A percentile compares a stretch with the other conserved stretches of the same genome.
phyloP scores from a whole-genome alignment of 2,888 invertebrate genomes.

The Tetranychus piercei region DNA sequence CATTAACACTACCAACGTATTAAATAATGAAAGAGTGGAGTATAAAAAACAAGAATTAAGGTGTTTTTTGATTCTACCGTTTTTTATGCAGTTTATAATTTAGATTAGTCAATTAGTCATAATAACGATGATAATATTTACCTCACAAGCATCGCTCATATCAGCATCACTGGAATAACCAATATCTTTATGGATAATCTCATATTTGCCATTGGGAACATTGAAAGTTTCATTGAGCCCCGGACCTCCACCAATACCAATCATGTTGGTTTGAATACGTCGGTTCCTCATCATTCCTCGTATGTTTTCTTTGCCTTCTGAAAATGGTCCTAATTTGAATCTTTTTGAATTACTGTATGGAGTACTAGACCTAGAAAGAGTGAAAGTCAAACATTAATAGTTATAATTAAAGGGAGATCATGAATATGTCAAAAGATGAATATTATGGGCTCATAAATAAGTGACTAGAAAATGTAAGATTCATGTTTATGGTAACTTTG shows the following conservation, averaged over 20 bases:
- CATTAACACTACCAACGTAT: too few species aligned
- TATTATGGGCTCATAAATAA: background rate
- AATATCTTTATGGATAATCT: constrained; percentile 22
- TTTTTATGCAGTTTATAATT: too few species aligned
- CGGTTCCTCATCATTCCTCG: constrained; percentile 11
- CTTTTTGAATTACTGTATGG: background rate
- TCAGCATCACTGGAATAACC: constrained; percentile 23
- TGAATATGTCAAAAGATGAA: background rate
- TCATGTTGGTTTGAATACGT: constrained; percentile 15
- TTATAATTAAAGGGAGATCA: background rate
- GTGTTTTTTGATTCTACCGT: too few species aligned
- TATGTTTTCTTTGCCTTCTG: constrained; percentile 10
- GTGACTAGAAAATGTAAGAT: too few species aligned
- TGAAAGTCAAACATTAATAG: background rate
- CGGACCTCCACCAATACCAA: background rate
- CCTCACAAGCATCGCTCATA: constrained; percentile 23
- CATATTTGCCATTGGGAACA: constrained; percentile 13
- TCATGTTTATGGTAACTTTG: too few species aligned
- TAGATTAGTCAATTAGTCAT: too few species aligned
- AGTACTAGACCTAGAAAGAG: background rate
- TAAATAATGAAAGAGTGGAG: too few species aligned
- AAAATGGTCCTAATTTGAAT: constrained; percentile 2
- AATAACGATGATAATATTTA: background rate
- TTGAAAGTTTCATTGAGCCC: background rate
- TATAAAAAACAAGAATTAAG: too few species aligned